phyloP scores from a whole-genome alignment of 2,888 invertebrate species.

The Tipula helvola region DNA sequence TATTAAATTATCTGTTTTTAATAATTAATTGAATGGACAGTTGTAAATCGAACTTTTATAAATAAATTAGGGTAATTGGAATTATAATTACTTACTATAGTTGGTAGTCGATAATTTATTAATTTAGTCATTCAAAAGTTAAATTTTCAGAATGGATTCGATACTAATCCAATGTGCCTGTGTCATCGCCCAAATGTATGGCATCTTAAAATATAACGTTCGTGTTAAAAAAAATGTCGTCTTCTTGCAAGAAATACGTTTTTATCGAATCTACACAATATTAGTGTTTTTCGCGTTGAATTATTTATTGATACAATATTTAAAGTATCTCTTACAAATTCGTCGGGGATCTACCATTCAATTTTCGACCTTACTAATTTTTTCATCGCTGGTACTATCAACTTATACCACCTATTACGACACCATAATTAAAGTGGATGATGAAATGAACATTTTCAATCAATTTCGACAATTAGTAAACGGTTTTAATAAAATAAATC shows the following conservation, averaged over 20 bases:
- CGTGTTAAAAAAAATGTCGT: neutral
- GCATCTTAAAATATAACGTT: neutral
- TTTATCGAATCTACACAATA: neutral
- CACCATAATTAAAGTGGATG: neutral
- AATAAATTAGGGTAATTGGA: no score
- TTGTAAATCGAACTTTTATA: no score
- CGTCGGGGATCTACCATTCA: neutral
- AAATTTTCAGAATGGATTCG: neutral
- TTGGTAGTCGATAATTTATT: no score
- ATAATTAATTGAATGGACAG: no score
- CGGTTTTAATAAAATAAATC: neutral
- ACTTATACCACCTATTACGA: neutral
- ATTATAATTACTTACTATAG: no score
- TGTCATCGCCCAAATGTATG: neutral
- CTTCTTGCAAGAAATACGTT: neutral
- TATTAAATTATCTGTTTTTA: neutral
- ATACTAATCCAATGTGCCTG: neutral
- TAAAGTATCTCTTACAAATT: neutral
- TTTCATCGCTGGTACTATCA: neutral
- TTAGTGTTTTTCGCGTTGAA: neutral
- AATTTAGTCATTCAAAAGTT: neutral
- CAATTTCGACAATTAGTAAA: neutral
- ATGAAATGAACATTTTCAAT: neutral
- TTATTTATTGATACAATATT: neutral
- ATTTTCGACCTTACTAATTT: neutral